Evolutionary conservation across 1,140 invertebrate genomes (phyloP), one percentile per base, ranked within the genome.

Genomic region (Catajapyx aquilonaris): DNA sequence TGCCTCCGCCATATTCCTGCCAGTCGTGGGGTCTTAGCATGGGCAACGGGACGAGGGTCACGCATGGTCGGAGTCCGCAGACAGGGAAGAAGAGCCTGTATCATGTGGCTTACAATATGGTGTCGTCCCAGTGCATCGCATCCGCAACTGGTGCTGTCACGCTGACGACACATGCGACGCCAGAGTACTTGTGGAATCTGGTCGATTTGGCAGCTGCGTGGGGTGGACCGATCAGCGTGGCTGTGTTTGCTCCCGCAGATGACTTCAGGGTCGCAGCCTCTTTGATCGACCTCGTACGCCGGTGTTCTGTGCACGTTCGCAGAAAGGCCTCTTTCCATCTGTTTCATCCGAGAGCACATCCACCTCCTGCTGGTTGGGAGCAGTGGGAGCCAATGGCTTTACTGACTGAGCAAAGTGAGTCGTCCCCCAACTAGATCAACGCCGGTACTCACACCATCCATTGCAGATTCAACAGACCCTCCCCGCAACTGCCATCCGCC

Each of bases 211-310:
- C 68, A 2, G 60, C 53, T 46, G 55, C 64, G 51, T 76, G 77
- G 78, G 69, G 79, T 42, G 78, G 76, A 2, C 73, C 72, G 0
- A 60, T 81, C 4, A 78, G 74, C 45, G 55, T 83, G 1, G 64
- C 77, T 7, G 63, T 76, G 2, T 83, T 74, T 52, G 68, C 72
- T 13, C 75, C 76, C 1, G 64, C 68, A 36, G 61, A 62, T 38
- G 76, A 81, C 49, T 61, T 73, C 34, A 61, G 64, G 23, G 47
- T 70, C 18, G 62, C 69, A 4, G 57, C 76, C 41, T 59, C 64
- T 42, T 56, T 73, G 19, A 60, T 79, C 31, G 57, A 65, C 20
- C 62, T 69, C 9, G 54, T 74, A 20, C 75, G 72, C 44, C 60
- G 55, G 32, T 78, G 71, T 46, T 62, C 70, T 46, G 56, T 65